Base-by-base conservation (phyloP, 2,797 vertebrate species). In the Chaetophractus vellerosus region DNA sequence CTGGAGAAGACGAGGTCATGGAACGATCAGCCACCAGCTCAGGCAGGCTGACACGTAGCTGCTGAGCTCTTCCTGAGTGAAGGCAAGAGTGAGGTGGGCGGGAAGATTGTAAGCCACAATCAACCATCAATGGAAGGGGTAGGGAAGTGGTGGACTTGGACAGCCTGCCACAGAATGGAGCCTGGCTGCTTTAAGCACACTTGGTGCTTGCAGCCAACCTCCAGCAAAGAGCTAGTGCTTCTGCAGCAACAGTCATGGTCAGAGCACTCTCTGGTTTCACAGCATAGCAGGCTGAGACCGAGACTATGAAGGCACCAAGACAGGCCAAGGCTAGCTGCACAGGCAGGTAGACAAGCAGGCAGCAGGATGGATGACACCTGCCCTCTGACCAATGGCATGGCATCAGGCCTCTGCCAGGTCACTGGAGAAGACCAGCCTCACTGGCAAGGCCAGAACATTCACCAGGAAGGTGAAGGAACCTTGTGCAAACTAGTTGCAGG, bases 401-500 rank as follows among this genome's bases (percentile, higher is more conserved):
- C 57, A 86, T 83, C 69, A 92, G 48, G 59, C 21, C 88, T 92
- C 38, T 50, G 82, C 68, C 28, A 50, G 94, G n/a, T n/a, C n/a
- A n/a, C n/a, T n/a, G n/a, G n/a, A n/a, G n/a, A n/a, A n/a, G n/a
- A n/a, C 90, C 68, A 61, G 87, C 31, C 28, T 79, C 28, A n/a
- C 90, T 87, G 83, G 88, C 78, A 96, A 92, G 68, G 82, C 78
- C 78, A 90, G 84, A 94, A 92, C 48, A 82, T 79, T 87, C 75
- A 96, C 86, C 85, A 96, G 96, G 96, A 96, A 97, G 89, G 88
- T 95, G 24, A 96, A 91, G 52, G 28, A 94, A 86, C 64, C 83
- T 94, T 95, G 74, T 96, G 69, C 90, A 97, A 97, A 97, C 78
- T 95, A 96, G 41, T 28, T 26, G 11, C 87, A 95, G 95, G 78